Percentiles rank a stretch among this genome's conserved stretches.
Conservation (phyloP, 2,888 invertebrate species). For the Coleophora deauratella region DNA sequence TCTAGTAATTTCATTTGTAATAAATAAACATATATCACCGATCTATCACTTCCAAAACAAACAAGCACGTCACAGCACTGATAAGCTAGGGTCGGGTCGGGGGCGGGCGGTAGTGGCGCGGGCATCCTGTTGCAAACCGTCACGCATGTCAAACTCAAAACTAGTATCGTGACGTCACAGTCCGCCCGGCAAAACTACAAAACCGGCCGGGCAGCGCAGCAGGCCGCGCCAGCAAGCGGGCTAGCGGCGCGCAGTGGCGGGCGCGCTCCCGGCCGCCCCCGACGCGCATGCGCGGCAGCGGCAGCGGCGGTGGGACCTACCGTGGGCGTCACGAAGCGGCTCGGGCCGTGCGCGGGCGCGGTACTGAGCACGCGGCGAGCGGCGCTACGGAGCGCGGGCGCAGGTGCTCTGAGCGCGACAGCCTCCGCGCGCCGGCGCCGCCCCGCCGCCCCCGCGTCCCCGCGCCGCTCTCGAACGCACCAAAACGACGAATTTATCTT, state of each 20-base stretch:
- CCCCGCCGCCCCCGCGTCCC: constrained; percentile 64
- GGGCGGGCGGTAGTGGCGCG: constrained; percentile 49
- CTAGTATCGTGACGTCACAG: constrained; percentile 71
- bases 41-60: constrained; percentile 24
- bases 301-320: constrained; percentile 38
- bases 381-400: constrained; percentile 76
- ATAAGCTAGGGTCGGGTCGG: constrained; percentile 43
- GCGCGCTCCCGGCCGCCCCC: constrained; percentile 68
- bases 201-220: constrained; percentile 61
- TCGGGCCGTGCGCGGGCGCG: constrained; percentile 61
- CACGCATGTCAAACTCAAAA: constrained; percentile 56
- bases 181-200: constrained; percentile 68
- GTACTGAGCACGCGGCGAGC: constrained; percentile 65
- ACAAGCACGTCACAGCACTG: constrained; percentile 64
- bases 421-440: constrained; percentile 75
- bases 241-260: constrained; percentile 55
- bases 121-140: constrained; percentile 63
- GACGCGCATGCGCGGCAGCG: constrained; percentile 51
- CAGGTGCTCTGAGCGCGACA: constrained; percentile 81
- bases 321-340: constrained; percentile 26
- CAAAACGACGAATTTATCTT: constrained; percentile 72
- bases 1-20: too few relatives aligned
- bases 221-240: constrained; percentile 46
- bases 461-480: constrained; percentile 60
- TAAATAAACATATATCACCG: too few relatives aligned